Conservation (phyloP, 1,140 invertebrate genomes). For the Asbolus verrucosus region DNA sequence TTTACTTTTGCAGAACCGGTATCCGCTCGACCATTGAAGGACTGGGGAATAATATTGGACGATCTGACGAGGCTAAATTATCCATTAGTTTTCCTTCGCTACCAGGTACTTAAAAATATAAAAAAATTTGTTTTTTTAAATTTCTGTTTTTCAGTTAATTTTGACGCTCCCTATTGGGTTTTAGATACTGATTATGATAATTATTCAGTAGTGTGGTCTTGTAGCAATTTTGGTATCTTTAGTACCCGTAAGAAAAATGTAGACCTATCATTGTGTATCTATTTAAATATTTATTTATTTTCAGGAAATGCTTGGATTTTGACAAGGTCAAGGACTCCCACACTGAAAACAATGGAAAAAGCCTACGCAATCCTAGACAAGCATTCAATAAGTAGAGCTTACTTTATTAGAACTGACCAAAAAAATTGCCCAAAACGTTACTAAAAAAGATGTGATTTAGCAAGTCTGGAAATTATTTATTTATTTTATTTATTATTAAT, state of each 20-base stretch:
- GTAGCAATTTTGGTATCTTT: slow-evolving; percentile 73
- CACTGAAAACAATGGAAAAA: slow-evolving; percentile 69
- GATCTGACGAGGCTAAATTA: slow-evolving; percentile 70
- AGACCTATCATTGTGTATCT: background rate
- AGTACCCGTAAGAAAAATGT: slow-evolving; percentile 67
- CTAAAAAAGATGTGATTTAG: slow-evolving; percentile 9
- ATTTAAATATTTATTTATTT: slow-evolving; percentile 58
- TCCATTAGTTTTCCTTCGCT: slow-evolving; percentile 72
- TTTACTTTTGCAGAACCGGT: slow-evolving; percentile 68
- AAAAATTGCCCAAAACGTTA: slow-evolving; percentile 69
- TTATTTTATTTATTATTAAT: too few relatives aligned
- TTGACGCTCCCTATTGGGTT: slow-evolving; percentile 79
- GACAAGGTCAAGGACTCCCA: slow-evolving; percentile 70
- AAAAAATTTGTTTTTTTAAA: background rate
- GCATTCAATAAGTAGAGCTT: slow-evolving; percentile 71
- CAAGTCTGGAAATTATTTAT: background rate
- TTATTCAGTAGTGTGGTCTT: slow-evolving; percentile 83
- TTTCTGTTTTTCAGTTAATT: slow-evolving; percentile 53
- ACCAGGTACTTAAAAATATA: slow-evolving; percentile 64
- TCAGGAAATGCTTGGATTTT: slow-evolving; percentile 78
- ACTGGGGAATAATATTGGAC: slow-evolving; percentile 67
- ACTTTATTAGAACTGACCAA: slow-evolving; percentile 75
- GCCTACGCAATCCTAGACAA: slow-evolving; percentile 71
- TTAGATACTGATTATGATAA: slow-evolving; percentile 82
- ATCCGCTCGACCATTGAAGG: slow-evolving; percentile 71